phyloP scores from a whole-genome alignment of 1,140 invertebrate species.

The Lucilia sericata region DNA sequence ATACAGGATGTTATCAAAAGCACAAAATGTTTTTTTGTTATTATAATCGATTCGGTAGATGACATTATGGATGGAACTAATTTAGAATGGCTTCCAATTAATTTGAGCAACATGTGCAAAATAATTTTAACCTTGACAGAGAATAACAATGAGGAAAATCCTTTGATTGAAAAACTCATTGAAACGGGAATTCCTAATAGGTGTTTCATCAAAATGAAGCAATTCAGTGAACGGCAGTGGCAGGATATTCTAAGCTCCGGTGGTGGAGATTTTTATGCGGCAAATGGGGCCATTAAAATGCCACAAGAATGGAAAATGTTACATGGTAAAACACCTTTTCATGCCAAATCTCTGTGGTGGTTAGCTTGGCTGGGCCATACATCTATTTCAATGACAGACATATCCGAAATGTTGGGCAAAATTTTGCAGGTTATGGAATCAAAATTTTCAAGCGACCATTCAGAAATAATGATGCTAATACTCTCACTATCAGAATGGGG shows the following conservation, averaged over 20 bases:
- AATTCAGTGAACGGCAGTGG: constrained; percentile 66
- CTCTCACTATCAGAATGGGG: constrained; percentile 62
- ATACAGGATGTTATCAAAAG: constrained; percentile 56
- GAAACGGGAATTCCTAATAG: constrained; percentile 61
- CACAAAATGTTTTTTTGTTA: constrained; percentile 69
- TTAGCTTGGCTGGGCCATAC: constrained; percentile 65
- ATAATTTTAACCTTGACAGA: constrained; percentile 77
- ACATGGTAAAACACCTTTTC: constrained; percentile 64
- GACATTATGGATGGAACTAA: constrained; percentile 70
- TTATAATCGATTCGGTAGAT: constrained; percentile 81
- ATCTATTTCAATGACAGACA: constrained; percentile 59
- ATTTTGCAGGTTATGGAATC: constrained; percentile 62
- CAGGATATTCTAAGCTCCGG: constrained; percentile 64
- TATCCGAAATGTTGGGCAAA: constrained; percentile 58
- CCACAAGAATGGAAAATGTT: constrained; percentile 64
- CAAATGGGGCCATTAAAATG: constrained; percentile 64
- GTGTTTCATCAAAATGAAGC: constrained; percentile 62
- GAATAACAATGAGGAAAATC: constrained; percentile 48
- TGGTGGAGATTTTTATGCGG: constrained; percentile 66
- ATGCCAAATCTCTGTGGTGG: constrained; percentile 67
- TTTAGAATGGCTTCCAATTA: constrained; percentile 77
- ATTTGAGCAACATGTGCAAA: constrained; percentile 78
- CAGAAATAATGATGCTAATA: constrained; percentile 62
- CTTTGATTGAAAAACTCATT: constrained; percentile 56
- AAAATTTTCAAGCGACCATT: constrained; percentile 60